Percentiles rank a stretch among this genome's conserved stretches.
Conservation (phyloP, 2,797 vertebrate species). For the Tarsius wallacei region DNA sequence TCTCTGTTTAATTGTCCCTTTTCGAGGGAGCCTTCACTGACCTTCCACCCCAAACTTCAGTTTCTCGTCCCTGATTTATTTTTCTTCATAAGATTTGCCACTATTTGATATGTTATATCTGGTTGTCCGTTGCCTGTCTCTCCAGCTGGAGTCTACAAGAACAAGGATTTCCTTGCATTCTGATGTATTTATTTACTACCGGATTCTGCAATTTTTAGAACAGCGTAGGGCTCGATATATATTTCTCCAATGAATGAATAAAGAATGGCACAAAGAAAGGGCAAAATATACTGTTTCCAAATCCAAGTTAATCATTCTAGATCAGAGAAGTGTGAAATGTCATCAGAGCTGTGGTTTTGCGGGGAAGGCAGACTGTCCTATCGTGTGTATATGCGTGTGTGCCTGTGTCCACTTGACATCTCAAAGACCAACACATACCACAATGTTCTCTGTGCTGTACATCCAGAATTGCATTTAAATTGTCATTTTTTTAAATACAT, state of each 20-base stretch:
- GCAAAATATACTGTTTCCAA: background rate
- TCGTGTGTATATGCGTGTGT: background rate
- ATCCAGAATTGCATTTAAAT: background rate
- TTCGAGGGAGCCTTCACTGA: background rate
- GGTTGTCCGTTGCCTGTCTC: background rate
- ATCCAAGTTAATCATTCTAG: background rate
- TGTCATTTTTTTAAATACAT: background rate
- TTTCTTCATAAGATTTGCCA: background rate
- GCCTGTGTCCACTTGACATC: background rate
- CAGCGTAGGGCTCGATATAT: background rate
- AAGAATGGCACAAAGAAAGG: background rate
- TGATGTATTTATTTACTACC: background rate
- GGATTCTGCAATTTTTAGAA: background rate
- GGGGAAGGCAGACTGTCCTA: background rate
- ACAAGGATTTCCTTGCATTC: constrained; percentile 14
- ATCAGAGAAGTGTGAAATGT: background rate
- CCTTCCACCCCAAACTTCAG: background rate
- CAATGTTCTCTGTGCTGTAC: background rate
- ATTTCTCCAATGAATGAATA: constrained; percentile 7
- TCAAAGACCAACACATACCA: background rate
- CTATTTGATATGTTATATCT: background rate
- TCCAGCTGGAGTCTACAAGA: background rate
- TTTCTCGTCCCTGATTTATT: background rate
- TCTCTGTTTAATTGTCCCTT: background rate
- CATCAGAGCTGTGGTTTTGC: background rate